phyloP scores from a whole-genome alignment of 2,797 vertebrate genomes.

The Borostomias antarcticus region DNA sequence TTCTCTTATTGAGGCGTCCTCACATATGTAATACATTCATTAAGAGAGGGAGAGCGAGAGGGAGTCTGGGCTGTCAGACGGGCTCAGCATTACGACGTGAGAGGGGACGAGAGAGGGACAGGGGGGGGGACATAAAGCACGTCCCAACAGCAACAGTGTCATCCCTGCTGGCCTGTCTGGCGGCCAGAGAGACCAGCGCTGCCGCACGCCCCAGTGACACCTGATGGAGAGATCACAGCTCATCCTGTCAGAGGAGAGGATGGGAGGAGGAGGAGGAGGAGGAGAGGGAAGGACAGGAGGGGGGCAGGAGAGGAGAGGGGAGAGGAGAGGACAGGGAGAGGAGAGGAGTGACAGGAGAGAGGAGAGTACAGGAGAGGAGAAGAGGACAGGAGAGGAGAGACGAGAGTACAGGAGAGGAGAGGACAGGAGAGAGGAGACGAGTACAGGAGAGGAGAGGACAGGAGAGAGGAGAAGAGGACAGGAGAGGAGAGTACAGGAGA shows the following conservation, averaged over 20 bases:
- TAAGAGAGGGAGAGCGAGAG: neutral
- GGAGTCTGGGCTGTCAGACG: too few relatives aligned
- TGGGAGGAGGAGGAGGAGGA: neutral
- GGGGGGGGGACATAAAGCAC: neutral
- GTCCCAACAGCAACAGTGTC: neutral
- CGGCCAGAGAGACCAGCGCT: too few relatives aligned
- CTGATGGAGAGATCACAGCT: neutral
- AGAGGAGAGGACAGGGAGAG: neutral
- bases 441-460: neutral
- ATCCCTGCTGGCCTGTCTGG: neutral
- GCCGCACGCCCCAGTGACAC: neutral
- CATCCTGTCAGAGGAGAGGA: neutral
- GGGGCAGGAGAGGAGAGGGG: too few relatives aligned
- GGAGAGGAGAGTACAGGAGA: too few relatives aligned
- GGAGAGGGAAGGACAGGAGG: neutral
- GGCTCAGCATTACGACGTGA: neutral
- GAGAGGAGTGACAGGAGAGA: too few relatives aligned
- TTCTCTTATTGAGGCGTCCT: too few relatives aligned
- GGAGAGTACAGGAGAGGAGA: too few relatives aligned
- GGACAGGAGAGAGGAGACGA: conserved; percentile 26
- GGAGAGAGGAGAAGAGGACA: neutral
- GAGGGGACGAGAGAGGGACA: neutral
- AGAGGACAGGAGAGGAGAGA: too few relatives aligned
- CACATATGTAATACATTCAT: too few relatives aligned
- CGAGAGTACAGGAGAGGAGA: too few relatives aligned